Evolutionary conservation across 2,888 invertebrate genomes (phyloP), one percentile per base, ranked within the genome.

Genomic region (Pseudanteris insignis): DNA sequence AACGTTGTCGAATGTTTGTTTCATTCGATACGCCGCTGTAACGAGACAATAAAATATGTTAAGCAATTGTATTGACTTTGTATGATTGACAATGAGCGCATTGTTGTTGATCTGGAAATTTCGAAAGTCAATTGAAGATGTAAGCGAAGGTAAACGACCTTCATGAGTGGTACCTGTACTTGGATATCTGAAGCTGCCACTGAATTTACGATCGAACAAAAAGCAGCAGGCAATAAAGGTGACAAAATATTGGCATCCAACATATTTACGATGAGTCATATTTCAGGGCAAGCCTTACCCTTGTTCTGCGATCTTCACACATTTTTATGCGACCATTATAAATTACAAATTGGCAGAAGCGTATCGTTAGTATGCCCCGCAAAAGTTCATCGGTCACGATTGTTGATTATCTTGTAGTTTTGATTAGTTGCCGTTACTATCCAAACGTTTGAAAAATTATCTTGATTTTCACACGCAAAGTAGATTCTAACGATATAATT

Each of bases 211-310:
- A 74, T 73, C 70, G 44, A 71, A 72, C 71, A 74, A 74, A 71
- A 72, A 72, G 69, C 66, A 61, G 61, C 66, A 61, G 51, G 73
- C 64, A 73, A 73, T 77, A 77, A 78, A 77, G 69, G 73, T 76
- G 76, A 77, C 77, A 77, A 76, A 78, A 78, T 77, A 77, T 76
- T 77, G 71, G 73, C 72, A 73, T 67, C 63, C 67, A 61, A 62
- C 65, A 71, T 76, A 77, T 77, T 77, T 76, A 77, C 67, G 71
- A 68, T 59, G 41, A 40, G 67, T 61, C 65, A 64, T 72, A 71
- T 69, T 68, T 71, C 68, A 67, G 36, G 33, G 43, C 36, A 34
- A 41, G 47, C 33, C 47, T 47, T 10, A 9, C 44, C 30, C 61
- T 50, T 50, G 47, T 50, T 50, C 33, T 54, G 60, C 48, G 40